Evolutionary conservation across 2,797 vertebrate genomes (phyloP).

Genomic region (Somateria mollissima): DNA sequence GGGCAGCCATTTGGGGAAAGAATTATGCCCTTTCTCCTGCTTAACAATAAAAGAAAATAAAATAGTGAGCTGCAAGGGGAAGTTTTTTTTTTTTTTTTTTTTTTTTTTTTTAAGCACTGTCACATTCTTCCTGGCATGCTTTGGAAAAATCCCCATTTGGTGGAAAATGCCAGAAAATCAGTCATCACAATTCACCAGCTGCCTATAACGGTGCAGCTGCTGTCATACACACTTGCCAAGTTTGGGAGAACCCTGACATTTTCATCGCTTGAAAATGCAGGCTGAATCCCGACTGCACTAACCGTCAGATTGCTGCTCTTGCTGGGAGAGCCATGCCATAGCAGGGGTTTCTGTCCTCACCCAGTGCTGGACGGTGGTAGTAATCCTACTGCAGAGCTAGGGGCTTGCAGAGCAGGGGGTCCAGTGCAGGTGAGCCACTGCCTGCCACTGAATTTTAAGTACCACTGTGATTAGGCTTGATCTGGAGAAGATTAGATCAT

Average conservation of each 20-base stretch:
- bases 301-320: background rate
- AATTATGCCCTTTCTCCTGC: background rate
- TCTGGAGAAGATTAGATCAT: slow-evolving; percentile 18
- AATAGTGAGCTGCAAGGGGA: background rate
- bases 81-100: no score
- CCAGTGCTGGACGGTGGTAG: background rate
- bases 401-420: background rate
- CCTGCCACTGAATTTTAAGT: slow-evolving; percentile 38
- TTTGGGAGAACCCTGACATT: background rate
- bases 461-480: background rate
- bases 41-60: background rate
- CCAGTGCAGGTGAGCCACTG: background rate
- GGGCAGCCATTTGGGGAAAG: background rate
- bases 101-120: background rate
- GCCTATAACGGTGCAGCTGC: background rate
- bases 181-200: background rate
- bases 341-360: background rate
- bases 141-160: background rate
- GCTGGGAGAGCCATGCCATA: background rate
- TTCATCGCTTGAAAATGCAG: slow-evolving; percentile 25
- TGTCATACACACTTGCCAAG: background rate
- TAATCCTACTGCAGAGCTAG: background rate
- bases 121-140: background rate
- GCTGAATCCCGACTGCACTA: background rate
- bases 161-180: background rate